Evolutionary conservation across 2,888 invertebrate species (phyloP).

Genomic region (Tinea pellionella): DNA sequence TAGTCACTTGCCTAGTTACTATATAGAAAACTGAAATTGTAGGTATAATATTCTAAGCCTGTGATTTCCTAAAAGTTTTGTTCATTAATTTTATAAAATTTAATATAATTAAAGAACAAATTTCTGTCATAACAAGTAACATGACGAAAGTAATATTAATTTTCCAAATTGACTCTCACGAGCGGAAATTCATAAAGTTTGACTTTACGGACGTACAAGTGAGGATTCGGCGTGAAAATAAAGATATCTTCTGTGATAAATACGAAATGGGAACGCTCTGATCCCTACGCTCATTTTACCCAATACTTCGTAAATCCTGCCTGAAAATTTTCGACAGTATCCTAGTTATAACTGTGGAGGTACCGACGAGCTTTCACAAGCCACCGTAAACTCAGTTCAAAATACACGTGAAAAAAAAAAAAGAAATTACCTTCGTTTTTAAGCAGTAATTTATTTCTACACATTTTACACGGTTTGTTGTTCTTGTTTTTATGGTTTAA

Average conservation of each 20-base stretch:
- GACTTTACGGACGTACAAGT: not conserved
- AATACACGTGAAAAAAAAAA: not conserved
- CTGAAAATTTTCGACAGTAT: slow-evolving; percentile 1
- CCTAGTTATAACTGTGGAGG: slow-evolving; percentile 1
- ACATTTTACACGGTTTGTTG: not conserved
- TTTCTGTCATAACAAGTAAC: not conserved
- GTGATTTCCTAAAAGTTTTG: not conserved
- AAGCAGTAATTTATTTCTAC: not conserved
- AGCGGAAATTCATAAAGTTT: not conserved
- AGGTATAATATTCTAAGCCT: too few species aligned
- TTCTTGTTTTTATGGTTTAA: not conserved
- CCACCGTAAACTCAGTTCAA: not conserved
- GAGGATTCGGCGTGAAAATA: not conserved
- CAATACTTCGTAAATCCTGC: not conserved
- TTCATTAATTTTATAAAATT: not conserved
- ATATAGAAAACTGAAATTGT: too few species aligned
- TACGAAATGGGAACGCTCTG: slow-evolving; percentile 9
- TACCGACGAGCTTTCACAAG: not conserved
- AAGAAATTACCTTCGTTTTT: not conserved
- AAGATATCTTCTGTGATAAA: not conserved
- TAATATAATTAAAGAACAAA: not conserved
- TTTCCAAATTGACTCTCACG: not conserved
- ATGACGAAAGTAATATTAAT: not conserved
- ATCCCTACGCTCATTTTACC: slow-evolving; percentile 1
- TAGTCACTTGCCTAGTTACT: too few species aligned